Conservation (phyloP, 2,797 vertebrate species). For the Onychomys leucogaster region DNA sequence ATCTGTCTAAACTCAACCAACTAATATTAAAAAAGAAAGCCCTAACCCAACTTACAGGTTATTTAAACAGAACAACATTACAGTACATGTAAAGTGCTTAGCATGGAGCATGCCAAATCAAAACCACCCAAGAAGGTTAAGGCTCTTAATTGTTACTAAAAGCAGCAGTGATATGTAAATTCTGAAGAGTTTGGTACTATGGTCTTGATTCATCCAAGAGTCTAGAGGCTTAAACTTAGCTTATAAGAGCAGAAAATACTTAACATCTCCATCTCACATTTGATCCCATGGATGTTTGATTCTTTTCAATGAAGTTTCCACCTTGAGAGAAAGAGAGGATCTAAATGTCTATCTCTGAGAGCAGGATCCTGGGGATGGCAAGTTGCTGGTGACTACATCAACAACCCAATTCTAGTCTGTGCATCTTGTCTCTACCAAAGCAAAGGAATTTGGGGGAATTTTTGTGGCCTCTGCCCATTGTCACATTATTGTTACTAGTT, state of each 20-base stretch:
- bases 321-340: neutral
- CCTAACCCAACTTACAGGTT: neutral
- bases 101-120: neutral
- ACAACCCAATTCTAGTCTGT: neutral
- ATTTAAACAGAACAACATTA: neutral
- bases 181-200: neutral
- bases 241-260: neutral
- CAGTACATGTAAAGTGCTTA: neutral
- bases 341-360: neutral
- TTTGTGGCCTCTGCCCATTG: neutral
- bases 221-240: neutral
- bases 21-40: neutral
- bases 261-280: neutral
- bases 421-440: neutral
- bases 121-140: neutral
- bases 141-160: neutral
- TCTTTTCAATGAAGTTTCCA: neutral
- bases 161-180: neutral
- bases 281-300: neutral
- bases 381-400: neutral
- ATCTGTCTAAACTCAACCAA: constrained; percentile 19
- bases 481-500: neutral
- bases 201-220: neutral
- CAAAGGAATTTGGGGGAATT: neutral
- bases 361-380: neutral